Evolutionary conservation across 2,797 vertebrate genomes (phyloP).

Genomic region (Eulemur albifrons): DNA sequence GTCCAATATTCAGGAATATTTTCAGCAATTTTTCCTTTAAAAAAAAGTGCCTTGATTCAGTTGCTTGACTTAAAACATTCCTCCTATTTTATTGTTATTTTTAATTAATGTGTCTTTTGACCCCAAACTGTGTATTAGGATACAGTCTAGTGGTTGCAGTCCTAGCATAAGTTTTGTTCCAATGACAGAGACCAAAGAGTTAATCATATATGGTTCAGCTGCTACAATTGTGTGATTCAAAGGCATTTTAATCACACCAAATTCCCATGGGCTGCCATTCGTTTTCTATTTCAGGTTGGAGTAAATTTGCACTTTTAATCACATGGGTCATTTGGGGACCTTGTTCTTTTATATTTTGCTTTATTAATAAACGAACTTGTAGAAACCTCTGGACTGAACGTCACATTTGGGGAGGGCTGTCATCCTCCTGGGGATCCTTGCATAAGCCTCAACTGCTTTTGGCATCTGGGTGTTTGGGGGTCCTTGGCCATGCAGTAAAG

Average conservation of each 20-base stretch:
- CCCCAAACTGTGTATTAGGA: constrained; percentile 24
- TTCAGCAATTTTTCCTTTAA: constrained; percentile 15
- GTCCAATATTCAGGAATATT: constrained; percentile 64
- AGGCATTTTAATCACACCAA: constrained; percentile 56
- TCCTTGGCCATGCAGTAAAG: not conserved
- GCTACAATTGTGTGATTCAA: constrained; percentile 67
- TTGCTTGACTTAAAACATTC: constrained; percentile 77
- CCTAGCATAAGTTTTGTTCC: constrained; percentile 66
- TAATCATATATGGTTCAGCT: constrained; percentile 71
- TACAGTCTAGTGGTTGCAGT: constrained; percentile 38
- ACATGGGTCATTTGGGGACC: constrained; percentile 66
- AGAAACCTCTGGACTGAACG: constrained; percentile 49
- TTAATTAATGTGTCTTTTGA: constrained; percentile 49
- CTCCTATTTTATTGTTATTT: constrained; percentile 61
- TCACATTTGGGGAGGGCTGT: not conserved
- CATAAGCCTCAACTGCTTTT: not conserved
- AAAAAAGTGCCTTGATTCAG: constrained; percentile 62
- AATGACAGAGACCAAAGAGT: constrained; percentile 80
- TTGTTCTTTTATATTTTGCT: constrained; percentile 77
- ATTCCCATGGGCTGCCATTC: constrained; percentile 52
- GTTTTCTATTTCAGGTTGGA: constrained; percentile 78
- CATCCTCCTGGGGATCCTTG: not conserved
- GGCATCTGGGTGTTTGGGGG: not conserved
- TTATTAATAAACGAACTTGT: constrained; percentile 82
- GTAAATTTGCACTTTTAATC: constrained; percentile 83